A percentile compares a stretch with the other conserved stretches of the same genome.
Conservation (phyloP, 2,888 invertebrate species). For the Dromius quadrimaculatus region DNA sequence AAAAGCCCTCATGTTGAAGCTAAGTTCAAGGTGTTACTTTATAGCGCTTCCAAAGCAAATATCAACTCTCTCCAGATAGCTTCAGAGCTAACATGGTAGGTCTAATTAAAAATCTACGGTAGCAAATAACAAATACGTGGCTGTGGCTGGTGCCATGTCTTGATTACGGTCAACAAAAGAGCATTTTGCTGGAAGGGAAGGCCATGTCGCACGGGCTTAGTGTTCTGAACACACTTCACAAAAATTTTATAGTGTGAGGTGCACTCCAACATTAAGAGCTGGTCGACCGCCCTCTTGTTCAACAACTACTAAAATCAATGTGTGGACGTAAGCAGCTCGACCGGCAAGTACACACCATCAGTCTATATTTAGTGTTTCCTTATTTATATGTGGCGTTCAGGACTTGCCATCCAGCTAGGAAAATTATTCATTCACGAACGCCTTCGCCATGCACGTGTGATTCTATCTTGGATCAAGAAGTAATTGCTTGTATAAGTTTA, state of each 20-base stretch:
- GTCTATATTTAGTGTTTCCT: constrained; percentile 49
- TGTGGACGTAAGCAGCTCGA: constrained; percentile 48
- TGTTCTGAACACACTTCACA: too few relatives aligned
- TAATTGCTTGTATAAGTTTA: constrained; percentile 32
- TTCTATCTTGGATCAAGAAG: constrained; percentile 17
- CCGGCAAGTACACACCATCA: constrained; percentile 38
- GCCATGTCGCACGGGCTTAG: neutral
- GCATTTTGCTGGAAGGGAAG: constrained; percentile 19
- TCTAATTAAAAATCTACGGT: constrained; percentile 39
- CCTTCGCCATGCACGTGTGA: constrained; percentile 14
- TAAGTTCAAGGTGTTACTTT: constrained; percentile 17
- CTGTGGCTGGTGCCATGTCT: constrained; percentile 11
- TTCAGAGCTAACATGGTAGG: constrained; percentile 29
- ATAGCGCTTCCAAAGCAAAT: constrained; percentile 11
- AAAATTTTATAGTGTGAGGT: too few relatives aligned
- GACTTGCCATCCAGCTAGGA: constrained; percentile 15
- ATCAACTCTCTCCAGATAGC: neutral
- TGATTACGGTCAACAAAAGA: constrained; percentile 43
- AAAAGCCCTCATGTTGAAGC: constrained; percentile 8
- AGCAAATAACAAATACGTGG: constrained; percentile 40
- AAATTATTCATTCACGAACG: constrained; percentile 38
- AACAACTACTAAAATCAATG: constrained; percentile 44
- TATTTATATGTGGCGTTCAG: constrained; percentile 44
- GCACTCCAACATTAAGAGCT: too few relatives aligned
- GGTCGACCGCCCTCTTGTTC: too few relatives aligned